Evolutionary conservation across 2,113 vertebrate genomes (phyloP).

Genomic region (Corvus moneduloides): DNA sequence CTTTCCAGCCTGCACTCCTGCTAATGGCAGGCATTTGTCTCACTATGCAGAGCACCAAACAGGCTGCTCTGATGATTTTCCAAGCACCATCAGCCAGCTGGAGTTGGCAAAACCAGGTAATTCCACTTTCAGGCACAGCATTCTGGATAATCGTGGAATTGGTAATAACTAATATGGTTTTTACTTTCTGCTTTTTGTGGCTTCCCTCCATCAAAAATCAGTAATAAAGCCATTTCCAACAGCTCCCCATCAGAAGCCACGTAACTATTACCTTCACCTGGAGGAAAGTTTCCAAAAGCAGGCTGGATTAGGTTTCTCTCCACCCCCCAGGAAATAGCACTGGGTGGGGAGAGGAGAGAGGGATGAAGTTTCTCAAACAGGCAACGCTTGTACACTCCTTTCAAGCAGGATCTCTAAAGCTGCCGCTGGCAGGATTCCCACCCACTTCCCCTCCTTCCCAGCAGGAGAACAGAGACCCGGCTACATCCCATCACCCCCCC

Average conservation of each 20-base stretch:
- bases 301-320: background rate
- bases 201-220: background rate
- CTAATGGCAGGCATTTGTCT: background rate
- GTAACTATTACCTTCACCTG: background rate
- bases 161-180: background rate
- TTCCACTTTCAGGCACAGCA: background rate
- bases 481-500: background rate
- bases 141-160: background rate
- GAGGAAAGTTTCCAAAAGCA: background rate
- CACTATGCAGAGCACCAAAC: background rate
- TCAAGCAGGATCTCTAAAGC: background rate
- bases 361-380: conserved; percentile 3
- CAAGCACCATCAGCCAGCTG: background rate
- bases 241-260: background rate
- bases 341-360: background rate
- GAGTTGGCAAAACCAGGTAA: background rate
- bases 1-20: background rate
- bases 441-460: background rate
- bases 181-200: background rate
- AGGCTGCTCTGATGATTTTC: background rate
- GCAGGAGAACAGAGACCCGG: background rate
- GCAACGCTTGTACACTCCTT: background rate
- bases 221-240: background rate
- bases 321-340: background rate
- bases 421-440: background rate